A percentile compares a stretch with the other conserved stretches of the same genome.
These are phyloP conservation scores for Pseudorectes ferrugineus DNA, from an alignment of 2,113 vertebrate species.

Conservation along the genomic window DNA sequence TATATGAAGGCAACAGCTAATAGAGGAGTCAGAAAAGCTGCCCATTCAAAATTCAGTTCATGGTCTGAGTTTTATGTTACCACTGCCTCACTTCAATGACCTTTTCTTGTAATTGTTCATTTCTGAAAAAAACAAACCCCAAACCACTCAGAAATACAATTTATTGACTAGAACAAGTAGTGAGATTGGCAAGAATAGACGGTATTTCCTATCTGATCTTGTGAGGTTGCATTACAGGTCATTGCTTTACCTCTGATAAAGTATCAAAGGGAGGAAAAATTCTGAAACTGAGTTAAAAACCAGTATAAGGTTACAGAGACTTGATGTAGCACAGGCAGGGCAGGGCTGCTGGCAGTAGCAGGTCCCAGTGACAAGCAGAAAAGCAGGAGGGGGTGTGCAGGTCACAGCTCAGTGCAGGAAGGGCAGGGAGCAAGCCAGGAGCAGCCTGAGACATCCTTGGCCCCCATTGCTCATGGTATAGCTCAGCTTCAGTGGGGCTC, in stretches of 20 bases:
- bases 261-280: background rate
- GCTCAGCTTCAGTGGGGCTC: background rate
- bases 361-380: background rate
- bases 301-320: background rate
- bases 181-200: background rate
- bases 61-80: background rate
- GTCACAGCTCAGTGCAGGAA: background rate
- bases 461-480: fast-evolving
- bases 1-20: background rate
- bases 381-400: background rate
- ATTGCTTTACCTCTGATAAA: background rate
- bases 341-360: background rate
- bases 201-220: background rate
- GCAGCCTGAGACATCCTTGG: background rate
- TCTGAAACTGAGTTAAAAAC: background rate
- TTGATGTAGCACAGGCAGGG: background rate
- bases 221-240: background rate
- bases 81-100: background rate
- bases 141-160: background rate
- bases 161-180: background rate
- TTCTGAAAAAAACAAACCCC: background rate
- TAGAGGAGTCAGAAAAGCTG: background rate
- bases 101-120: background rate
- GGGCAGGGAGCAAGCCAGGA: background rate
- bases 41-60: background rate